Evolutionary conservation across 2,113 vertebrate species (phyloP).

Genomic region (Noctilio leporinus): DNA sequence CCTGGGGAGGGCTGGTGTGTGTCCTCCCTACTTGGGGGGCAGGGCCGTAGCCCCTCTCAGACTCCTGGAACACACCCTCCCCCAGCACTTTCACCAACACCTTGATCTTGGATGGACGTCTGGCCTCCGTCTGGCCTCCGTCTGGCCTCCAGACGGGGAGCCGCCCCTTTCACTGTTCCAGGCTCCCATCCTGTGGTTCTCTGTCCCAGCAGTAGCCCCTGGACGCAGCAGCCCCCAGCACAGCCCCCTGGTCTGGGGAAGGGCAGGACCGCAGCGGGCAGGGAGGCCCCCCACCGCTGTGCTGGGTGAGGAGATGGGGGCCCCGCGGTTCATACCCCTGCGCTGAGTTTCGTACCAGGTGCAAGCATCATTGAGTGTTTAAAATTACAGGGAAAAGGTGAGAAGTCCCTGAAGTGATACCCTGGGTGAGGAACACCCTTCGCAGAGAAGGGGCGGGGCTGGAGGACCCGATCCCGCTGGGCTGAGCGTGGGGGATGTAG

Average conservation of each 20-base stretch:
- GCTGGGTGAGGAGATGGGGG: accelerated
- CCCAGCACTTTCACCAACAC: background rate
- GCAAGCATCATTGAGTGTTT: background rate
- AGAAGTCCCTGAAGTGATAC: background rate
- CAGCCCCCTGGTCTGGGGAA: background rate
- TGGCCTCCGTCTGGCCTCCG: background rate
- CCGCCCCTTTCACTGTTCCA: background rate
- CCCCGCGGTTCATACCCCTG: background rate
- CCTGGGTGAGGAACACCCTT: background rate
- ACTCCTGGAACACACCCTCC: background rate
- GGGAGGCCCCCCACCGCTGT: background rate
- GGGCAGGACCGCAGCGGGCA: accelerated
- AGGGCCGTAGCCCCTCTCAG: background rate
- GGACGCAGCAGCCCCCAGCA: background rate
- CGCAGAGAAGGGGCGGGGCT: background rate
- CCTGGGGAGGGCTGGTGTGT: too few species aligned
- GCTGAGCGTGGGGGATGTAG: too few species aligned
- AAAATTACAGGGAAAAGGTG: background rate
- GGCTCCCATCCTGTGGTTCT: accelerated
- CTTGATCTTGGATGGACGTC: background rate
- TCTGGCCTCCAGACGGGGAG: background rate
- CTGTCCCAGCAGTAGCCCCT: accelerated
- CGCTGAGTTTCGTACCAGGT: background rate
- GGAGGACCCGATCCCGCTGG: too few species aligned
- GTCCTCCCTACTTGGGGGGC: too few species aligned